Evolutionary conservation across 1,140 invertebrate species (phyloP), one percentile per base, ranked within the genome.

Genomic region (Drosophila truncata): DNA sequence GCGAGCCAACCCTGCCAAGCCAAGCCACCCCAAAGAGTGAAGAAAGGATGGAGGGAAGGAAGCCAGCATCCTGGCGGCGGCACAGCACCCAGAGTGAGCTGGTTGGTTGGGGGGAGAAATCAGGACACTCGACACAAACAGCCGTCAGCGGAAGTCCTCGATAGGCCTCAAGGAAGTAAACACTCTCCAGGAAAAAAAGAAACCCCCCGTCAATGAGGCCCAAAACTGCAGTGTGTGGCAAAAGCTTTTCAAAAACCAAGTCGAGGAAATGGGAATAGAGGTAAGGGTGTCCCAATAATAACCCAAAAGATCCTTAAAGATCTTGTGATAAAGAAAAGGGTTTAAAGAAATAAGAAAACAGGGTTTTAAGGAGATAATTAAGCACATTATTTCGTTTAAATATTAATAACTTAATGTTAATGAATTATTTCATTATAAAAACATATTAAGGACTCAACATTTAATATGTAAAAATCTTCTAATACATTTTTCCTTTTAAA

Each of bases 141-240:
- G 52, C 65, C 73, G 50, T 58, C 37, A 67, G 57, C 85, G 85
- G 84, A 90, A 81, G 69, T 84, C 73, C 80, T 88, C 80, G 54
- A 90, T 90, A 69, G 65, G 84, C 80, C 85, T 88, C 73, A 88
- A 88, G 84, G 84, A 88, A 88, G 84, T 78, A 88, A 84, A 84
- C 84, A 88, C 84, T 90, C 82, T 88, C 69, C 39, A 66, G 25
- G n/a, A n/a, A n/a, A n/a, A n/a, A 29, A 29, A 29, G 8, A 7
- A 8, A 37, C 42, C 16, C 44, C 29, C 60, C 47, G 59, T 31
- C 50, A 31, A 54, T 23, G 16, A 29, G n/a, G 2, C 77, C 77
- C 71, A 46, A 52, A 75, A 72, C 52, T 52, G 58, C 78, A 69
- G 58, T 49, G 33, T 77, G 59, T 77, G 80, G 71, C 59, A 62